These are phyloP conservation scores for Zophobas atratus DNA, from an alignment of 1,140 invertebrate species.

Conservation along the genomic window DNA sequence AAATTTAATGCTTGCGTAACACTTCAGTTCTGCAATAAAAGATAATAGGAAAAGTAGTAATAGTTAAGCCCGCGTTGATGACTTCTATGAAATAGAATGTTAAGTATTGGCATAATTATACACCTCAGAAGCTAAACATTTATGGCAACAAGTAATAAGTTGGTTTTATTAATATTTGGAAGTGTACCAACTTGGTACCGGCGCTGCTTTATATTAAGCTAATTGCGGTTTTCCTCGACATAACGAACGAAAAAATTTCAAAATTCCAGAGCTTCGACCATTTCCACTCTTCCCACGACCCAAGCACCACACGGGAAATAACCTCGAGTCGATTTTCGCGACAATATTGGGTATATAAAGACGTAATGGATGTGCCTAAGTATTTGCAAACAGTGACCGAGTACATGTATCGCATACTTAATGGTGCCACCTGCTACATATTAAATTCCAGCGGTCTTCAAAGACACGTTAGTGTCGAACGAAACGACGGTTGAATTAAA, in stretches of 20 bases:
- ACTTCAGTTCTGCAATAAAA: slow-evolving; percentile 21
- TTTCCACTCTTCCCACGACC: neutral
- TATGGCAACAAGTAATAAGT: too few species aligned
- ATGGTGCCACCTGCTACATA: slow-evolving; percentile 50
- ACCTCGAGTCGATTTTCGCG: slow-evolving; percentile 11
- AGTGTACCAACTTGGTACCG: too few species aligned
- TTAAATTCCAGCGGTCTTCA: slow-evolving; percentile 41
- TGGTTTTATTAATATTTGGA: too few species aligned
- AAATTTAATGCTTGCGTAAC: slow-evolving; percentile 17
- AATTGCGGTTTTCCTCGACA: too few species aligned
- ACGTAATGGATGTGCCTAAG: slow-evolving; percentile 48
- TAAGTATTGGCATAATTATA: neutral
- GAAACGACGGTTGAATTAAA: slow-evolving; percentile 43
- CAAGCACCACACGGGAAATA: slow-evolving; percentile 20
- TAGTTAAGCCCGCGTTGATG: slow-evolving; percentile 6
- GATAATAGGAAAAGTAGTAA: slow-evolving; percentile 17
- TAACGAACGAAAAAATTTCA: too few species aligned
- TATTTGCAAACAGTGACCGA: slow-evolving; percentile 49
- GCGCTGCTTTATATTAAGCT: too few species aligned
- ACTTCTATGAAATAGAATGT: neutral
- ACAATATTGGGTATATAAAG: slow-evolving; percentile 39
- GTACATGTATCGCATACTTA: slow-evolving; percentile 48
- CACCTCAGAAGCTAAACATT: too few species aligned
- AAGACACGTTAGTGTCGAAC: slow-evolving; percentile 41
- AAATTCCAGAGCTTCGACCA: too few species aligned